These are phyloP conservation scores for Pangasius djambal DNA, from an alignment of 2,797 vertebrate species.

Conservation along the genomic window DNA sequence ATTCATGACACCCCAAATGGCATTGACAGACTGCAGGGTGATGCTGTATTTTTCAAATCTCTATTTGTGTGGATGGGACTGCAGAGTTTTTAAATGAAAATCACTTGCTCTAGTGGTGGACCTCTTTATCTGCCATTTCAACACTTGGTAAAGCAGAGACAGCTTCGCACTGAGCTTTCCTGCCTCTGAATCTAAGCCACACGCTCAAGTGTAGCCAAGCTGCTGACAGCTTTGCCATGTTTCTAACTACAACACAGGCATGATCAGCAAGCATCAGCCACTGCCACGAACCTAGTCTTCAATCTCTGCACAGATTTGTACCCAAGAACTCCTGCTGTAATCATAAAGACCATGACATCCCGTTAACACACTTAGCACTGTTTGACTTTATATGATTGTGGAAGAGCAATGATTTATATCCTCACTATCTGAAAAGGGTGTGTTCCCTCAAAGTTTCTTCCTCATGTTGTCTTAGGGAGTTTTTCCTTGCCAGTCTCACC, in stretches of 20 bases:
- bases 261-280: background rate
- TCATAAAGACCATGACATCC: background rate
- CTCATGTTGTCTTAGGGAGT: background rate
- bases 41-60: constrained; percentile 13
- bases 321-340: background rate
- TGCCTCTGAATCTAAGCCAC: background rate
- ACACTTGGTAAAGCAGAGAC: background rate
- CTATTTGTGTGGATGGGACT: background rate
- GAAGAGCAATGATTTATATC: background rate
- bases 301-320: background rate
- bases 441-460: background rate
- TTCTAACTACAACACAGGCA: constrained; percentile 37
- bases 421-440: too few species aligned
- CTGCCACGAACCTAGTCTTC: background rate
- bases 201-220: background rate
- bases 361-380: background rate
- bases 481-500: background rate
- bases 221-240: constrained; percentile 34
- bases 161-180: background rate
- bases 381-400: background rate
- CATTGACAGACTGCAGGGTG: too few species aligned
- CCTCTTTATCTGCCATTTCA: background rate
- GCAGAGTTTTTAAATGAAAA: constrained; percentile 8
- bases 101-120: constrained; percentile 5
- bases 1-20: background rate